Evolutionary conservation across 2,797 vertebrate species (phyloP), one percentile per base, ranked within the genome.

Genomic region (Anguilla megastoma): DNA sequence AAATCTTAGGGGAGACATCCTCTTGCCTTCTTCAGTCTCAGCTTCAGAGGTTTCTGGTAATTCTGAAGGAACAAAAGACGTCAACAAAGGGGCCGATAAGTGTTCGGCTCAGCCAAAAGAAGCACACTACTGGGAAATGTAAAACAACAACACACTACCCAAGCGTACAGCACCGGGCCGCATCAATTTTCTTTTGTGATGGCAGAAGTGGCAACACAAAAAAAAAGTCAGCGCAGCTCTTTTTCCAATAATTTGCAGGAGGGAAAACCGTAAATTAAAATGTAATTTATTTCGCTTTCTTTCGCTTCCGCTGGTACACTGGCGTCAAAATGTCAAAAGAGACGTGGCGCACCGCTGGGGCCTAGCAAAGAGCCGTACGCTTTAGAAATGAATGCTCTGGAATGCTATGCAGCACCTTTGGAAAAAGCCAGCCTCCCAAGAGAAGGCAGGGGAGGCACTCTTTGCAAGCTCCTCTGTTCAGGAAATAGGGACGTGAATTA

Each of bases 401-500:
- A 80, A 85, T 58, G 21, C 83, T 33, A 27, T 30, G 50, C 63
- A 48, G 85, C 54, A 87, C 52, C 76, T 87, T 14, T 66, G n/a
- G 60, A 24, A 30, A 33, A 45, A 24, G 52, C 12, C 41, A 12
- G 71, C 6, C 69, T 45, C 87, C 58, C 79, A 56, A 54, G 83
- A 82, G 83, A 74, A 84, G n/a, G 52, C 69, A 54, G 41, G 45
- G 21, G 41, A 45, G 48, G 83, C 36, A 74, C 63, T 2, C 36
- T 66, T 56, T 85, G 56, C 87, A 85, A 91, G 91, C 92, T 92
- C 92, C 92, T 91, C 90, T 91, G 93, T 92, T 92, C 90, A 87
- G 92, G 90, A 93, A 95, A 95, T 92, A 88, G 94, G 91, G 92
- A 94, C 91, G 90, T 90, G 91, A 94, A 93, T 94, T 95, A 95